These are phyloP conservation scores for Myrmecophaga tridactyla DNA, from an alignment of 2,113 vertebrate species.

Conservation along the genomic window DNA sequence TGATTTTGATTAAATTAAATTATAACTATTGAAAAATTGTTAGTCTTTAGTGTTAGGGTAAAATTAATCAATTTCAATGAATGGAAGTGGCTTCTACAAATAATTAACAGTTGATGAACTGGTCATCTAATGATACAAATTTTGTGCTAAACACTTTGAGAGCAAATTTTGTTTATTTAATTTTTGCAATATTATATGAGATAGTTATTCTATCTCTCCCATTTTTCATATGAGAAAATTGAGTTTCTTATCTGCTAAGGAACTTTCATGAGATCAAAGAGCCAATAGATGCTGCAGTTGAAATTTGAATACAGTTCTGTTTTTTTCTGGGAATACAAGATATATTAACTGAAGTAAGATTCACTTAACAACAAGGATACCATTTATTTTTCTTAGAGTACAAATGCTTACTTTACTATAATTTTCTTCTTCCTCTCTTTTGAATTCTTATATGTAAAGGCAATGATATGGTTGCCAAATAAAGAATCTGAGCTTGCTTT, in stretches of 20 bases:
- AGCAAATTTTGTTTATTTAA: neutral
- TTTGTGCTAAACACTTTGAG: neutral
- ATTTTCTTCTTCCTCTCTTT: neutral
- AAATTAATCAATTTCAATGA: neutral
- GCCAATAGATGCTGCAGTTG: neutral
- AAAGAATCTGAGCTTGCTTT: conserved; percentile 1
- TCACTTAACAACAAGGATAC: neutral
- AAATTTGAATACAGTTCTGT: neutral
- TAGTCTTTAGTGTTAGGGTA: neutral
- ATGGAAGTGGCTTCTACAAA: neutral
- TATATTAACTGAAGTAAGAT: neutral
- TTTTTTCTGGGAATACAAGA: neutral
- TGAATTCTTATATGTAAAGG: neutral
- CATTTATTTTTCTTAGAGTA: neutral
- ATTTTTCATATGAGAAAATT: neutral
- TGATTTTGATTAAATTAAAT: neutral
- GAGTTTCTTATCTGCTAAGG: neutral
- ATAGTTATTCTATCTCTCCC: neutral
- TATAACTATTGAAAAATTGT: neutral
- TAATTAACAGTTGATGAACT: neutral
- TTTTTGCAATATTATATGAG: neutral
- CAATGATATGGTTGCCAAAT: neutral
- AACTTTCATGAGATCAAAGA: neutral
- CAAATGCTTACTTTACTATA: neutral
- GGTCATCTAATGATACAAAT: neutral